Conservation (phyloP, 2,797 vertebrate genomes). For the Scolopax rusticola region DNA sequence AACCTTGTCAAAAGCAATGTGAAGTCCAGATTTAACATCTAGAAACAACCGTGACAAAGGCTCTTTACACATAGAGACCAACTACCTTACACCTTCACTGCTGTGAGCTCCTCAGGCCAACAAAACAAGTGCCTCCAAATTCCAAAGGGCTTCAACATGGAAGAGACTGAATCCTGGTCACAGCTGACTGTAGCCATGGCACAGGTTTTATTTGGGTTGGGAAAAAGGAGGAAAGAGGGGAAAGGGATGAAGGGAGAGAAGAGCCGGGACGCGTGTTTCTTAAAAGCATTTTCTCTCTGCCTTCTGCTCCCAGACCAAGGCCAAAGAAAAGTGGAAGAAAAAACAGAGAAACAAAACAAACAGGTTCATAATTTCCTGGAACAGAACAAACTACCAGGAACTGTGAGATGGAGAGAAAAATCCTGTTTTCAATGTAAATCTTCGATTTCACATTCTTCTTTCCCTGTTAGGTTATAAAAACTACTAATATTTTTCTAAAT, state of each 20-base stretch:
- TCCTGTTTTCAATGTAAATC: background rate
- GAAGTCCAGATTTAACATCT: background rate
- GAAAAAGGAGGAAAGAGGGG: background rate
- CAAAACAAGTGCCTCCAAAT: background rate
- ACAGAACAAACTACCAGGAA: background rate
- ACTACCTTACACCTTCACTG: background rate
- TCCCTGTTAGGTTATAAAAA: background rate
- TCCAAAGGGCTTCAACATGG: background rate
- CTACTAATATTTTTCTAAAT: background rate
- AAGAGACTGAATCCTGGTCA: background rate
- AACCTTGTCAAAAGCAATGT: background rate
- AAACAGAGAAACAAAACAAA: background rate
- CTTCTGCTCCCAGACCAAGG: background rate
- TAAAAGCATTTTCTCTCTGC: background rate
- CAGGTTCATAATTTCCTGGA: background rate
- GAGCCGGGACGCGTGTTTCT: background rate
- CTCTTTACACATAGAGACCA: background rate
- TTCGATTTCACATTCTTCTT: background rate
- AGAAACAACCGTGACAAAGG: background rate
- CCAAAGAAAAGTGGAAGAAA: background rate
- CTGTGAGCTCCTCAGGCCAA: background rate
- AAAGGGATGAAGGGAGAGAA: background rate
- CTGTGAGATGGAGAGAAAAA: accelerated
- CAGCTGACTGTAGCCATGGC: background rate
- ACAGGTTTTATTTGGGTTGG: background rate